Evolutionary conservation across 2,113 vertebrate species (phyloP), one percentile per base, ranked within the genome.

Genomic region (Cheilinus undulatus): DNA sequence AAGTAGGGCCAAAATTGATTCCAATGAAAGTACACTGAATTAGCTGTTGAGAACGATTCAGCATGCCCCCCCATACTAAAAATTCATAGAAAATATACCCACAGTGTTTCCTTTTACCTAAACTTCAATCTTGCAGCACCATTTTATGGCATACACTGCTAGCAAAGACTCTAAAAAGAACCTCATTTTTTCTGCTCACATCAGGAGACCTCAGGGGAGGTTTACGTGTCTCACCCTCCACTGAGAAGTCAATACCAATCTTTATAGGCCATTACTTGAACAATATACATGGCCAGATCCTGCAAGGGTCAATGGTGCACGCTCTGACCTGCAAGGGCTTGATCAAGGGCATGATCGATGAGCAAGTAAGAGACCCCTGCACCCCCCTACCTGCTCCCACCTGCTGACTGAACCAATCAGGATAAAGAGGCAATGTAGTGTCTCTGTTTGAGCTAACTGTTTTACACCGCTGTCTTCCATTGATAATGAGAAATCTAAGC

Each of bases 251-350:
- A 75, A 87, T 88, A 81, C 68, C 80, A 66, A 75, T 73, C 50
- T 64, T 85, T 75, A 77, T 52, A 56, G 76, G 51, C 64, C 48
- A 77, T 88, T 81, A 84, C 84, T 82, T 78, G 48, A 74, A 81
- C 75, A 82, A 69, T 64, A 76, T 24, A 72, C 70, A 69, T 72
- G 80, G 53, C 48, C 45, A 60, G 49, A 84, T 81, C 72, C 60
- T 49, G 66, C 63, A 3, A 14, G 65, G 65, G 71, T 5, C 6
- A 59, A 50, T 49, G 65, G 53, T 61, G 27, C 36, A 13, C 3
- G 1, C 24, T 15, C 40, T 70, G 56, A 76, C 62, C 64, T 42
- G 54, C 63, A 48, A 52, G 72, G 75, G 27, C 52, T 64, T 78
- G 59, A 85, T 82, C 71, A 73, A 58, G 81, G 30, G 49, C n/a